Evolutionary conservation across 2,113 vertebrate species (phyloP), one percentile per base, ranked within the genome.

Genomic region (Zeus faber): DNA sequence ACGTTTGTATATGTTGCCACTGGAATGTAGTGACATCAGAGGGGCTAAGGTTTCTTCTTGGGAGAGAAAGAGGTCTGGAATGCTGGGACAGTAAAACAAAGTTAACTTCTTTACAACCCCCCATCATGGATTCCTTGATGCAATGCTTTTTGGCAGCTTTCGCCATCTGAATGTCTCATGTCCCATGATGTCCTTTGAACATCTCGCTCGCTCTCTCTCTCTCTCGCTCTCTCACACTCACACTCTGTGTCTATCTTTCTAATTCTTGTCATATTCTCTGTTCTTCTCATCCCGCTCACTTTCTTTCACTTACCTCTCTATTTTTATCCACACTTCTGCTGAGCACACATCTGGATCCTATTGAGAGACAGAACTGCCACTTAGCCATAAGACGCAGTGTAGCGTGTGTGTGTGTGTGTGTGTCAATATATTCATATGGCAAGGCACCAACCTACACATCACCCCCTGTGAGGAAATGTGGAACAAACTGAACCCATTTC

Each of bases 311-410:
- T 64, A 70, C 67, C 61, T 48, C 6, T 11, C 60, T 86, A 79
- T 87, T 84, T 85, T 75, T 83, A 79, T 62, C 80, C 53, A 25
- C 71, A 80, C 74, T 77, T 77, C 76, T 58, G 58, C 75, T 55
- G 70, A 65, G 79, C 62, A 65, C 80, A 85, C 85, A 87, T 87
- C 85, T 87, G 85, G 83, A 83, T 83, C 75, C 69, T 72, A 85
- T 87, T 83, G 80, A 80, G 70, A 54, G 64, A 69, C 65, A 17
- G 75, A 83, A 70, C 79, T 80, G 58, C 64, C 74, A 65, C 76
- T 72, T 63, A 76, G 71, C 74, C 72, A 72, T 76, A 70, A 83
- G 79, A 58, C 26, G 8, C 14, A 41, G 22, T 22, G 25, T 17
- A 8, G 31, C 6, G 33, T 52, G 50, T 39, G 49, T 53, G 14